Conservation (phyloP, 2,888 invertebrate genomes). For the Stenotaenia linearis region DNA sequence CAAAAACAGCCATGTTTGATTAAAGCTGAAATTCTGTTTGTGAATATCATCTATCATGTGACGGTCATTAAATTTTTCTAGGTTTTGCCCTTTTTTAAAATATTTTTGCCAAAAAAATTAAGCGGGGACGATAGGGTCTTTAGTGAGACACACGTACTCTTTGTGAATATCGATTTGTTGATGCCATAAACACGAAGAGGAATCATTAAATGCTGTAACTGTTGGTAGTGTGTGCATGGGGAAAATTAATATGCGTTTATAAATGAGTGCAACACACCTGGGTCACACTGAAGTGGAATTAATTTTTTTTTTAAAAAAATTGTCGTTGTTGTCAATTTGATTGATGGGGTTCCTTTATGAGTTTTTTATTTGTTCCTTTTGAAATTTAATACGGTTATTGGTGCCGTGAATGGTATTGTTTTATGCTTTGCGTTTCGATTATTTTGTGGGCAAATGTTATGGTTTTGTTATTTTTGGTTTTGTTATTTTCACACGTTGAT, state of each 20-base stretch:
- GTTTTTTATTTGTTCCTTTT: not conserved
- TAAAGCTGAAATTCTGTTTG: not conserved
- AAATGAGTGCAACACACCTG: conserved; percentile 15
- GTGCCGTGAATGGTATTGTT: not conserved
- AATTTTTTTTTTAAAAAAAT: not conserved
- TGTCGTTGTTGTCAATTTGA: not conserved
- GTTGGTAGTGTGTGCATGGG: conserved; percentile 10
- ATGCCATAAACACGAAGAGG: conserved; percentile 24
- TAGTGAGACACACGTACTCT: not conserved
- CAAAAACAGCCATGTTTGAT: conserved; percentile 10
- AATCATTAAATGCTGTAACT: conserved; percentile 23
- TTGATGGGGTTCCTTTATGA: not conserved
- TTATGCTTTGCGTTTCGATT: not conserved
- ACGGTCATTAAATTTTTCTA: not conserved
- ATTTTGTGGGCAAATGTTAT: too few species aligned
- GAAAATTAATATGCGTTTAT: conserved; percentile 26
- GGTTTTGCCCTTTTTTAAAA: not conserved
- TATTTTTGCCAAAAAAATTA: too few species aligned
- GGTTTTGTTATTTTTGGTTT: too few species aligned
- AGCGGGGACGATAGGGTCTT: not conserved
- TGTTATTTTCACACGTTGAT: too few species aligned
- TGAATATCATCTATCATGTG: not conserved
- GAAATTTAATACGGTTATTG: not conserved
- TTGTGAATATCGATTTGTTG: conserved; percentile 1
- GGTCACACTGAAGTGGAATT: conserved; percentile 7